phyloP scores from a whole-genome alignment of 2,888 invertebrate species.

The Tuta absoluta region DNA sequence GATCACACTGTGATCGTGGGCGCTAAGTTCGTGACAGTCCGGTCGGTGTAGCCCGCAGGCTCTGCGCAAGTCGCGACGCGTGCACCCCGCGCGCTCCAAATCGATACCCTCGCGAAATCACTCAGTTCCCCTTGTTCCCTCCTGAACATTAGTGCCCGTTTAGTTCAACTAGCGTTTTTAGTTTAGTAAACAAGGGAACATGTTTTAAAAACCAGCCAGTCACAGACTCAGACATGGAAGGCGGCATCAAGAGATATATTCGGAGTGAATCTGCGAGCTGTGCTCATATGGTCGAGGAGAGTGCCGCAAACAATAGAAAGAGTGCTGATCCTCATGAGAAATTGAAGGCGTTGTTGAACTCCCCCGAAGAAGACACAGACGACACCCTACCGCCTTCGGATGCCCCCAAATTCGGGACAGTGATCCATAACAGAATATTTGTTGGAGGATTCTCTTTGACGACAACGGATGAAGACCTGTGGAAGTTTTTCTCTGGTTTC shows the following conservation, averaged over 20 bases:
- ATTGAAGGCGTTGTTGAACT: conserved; percentile 70
- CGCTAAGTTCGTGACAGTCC: background rate
- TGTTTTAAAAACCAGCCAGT: conserved; percentile 54
- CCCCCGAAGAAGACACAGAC: conserved; percentile 72
- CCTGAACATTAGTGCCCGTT: conserved; percentile 56
- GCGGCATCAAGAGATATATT: conserved; percentile 70
- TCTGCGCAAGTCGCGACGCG: conserved; percentile 3
- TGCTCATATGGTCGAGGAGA: conserved; percentile 76
- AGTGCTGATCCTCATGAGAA: conserved; percentile 73
- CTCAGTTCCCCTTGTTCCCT: conserved; percentile 63
- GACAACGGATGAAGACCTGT: conserved; percentile 95
- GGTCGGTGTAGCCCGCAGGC: background rate
- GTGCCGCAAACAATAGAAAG: conserved; percentile 63
- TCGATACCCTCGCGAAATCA: conserved; percentile 49
- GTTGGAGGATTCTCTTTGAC: conserved; percentile 97
- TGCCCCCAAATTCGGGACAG: conserved; percentile 86
- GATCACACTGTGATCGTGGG: background rate
- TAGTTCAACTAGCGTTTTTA: conserved; percentile 69
- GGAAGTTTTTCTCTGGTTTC: conserved; percentile 94
- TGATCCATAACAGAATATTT: conserved; percentile 97
- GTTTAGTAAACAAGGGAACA: conserved; percentile 78
- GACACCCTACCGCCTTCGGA: conserved; percentile 71
- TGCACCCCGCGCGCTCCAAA: conserved; percentile 36
- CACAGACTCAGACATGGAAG: conserved; percentile 54
- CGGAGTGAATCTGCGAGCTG: conserved; percentile 76